Conservation (phyloP, 2,113 vertebrate species). For the Phylloscopus trochilus region DNA sequence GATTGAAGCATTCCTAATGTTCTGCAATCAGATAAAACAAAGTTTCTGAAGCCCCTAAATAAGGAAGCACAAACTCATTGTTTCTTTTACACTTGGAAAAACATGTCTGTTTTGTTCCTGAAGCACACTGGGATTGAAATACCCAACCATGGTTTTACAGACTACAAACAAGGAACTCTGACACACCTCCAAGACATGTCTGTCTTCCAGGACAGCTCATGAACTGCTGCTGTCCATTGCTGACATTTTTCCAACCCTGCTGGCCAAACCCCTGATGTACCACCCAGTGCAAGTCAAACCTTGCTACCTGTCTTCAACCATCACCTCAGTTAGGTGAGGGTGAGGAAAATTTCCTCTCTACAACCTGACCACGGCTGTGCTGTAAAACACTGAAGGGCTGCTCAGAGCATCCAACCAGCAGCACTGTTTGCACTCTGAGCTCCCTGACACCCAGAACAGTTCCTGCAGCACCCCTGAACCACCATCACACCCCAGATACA, state of each 20-base stretch:
- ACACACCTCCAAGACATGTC: background rate
- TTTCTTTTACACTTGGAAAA: background rate
- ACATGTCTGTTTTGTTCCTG: fast-evolving
- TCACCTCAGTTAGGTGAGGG: fast-evolving
- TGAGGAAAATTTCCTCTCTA: background rate
- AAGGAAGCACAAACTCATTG: fast-evolving
- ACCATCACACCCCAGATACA: fast-evolving
- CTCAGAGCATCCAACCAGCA: fast-evolving
- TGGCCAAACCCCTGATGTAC: fast-evolving
- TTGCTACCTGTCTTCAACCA: background rate
- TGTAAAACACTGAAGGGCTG: background rate
- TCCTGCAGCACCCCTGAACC: background rate
- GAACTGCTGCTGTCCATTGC: fast-evolving
- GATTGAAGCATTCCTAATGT: background rate
- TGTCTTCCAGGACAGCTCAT: background rate
- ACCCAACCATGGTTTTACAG: fast-evolving
- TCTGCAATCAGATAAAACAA: background rate
- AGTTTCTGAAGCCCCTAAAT: fast-evolving
- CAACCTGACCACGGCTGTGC: fast-evolving
- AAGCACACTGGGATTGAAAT: background rate
- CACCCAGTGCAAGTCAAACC: background rate
- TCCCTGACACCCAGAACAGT: background rate
- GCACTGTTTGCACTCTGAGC: fast-evolving
- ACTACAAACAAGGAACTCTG: background rate
- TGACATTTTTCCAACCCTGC: fast-evolving